A percentile compares a stretch with the other conserved stretches of the same genome.
Conservation (phyloP, 2,888 invertebrate species). For the Caenorhabditis panamensis region DNA sequence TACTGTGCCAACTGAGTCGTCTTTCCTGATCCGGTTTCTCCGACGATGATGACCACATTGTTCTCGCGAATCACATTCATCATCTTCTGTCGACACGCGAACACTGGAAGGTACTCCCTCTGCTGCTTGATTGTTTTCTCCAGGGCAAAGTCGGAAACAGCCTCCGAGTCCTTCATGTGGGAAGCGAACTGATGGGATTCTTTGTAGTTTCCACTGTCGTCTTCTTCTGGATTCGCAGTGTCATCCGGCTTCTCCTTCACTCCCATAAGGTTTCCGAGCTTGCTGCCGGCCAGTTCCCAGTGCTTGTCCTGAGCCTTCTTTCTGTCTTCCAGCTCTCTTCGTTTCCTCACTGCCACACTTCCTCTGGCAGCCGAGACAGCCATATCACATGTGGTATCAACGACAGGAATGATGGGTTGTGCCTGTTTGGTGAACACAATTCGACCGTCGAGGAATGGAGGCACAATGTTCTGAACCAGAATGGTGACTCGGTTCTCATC, state of each 20-base stretch:
- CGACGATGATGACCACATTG: constrained; percentile 79
- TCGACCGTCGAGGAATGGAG: constrained; percentile 97
- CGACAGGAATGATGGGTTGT: constrained; percentile 74
- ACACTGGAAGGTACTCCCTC: constrained; percentile 93
- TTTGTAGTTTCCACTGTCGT: constrained; percentile 67
- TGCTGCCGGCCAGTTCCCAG: constrained; percentile 98
- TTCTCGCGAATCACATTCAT: constrained; percentile 85
- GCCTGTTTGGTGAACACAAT: constrained; percentile 92
- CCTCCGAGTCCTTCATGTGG: constrained; percentile 86
- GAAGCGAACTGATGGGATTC: constrained; percentile 97
- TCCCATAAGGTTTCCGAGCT: constrained; percentile 96
- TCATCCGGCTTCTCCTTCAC: constrained; percentile 88
- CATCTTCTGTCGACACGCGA: constrained; percentile 92
- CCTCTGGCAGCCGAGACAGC: constrained; percentile 96
- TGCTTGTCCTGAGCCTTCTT: constrained; percentile 96
- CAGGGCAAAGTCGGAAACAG: constrained; percentile 89
- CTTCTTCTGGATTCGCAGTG: constrained; percentile 81
- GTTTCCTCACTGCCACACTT: constrained; percentile 90
- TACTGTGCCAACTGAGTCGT: constrained; percentile 87
- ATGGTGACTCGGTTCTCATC: constrained; percentile 93
- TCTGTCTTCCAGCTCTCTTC: constrained; percentile 96
- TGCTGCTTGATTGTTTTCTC: constrained; percentile 89
- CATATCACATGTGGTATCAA: constrained; percentile 97
- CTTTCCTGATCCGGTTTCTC: constrained; percentile 89
- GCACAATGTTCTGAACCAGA: constrained; percentile 96